These are phyloP conservation scores for Parapsyche elsis DNA, from an alignment of 1,140 invertebrate species.

Conservation along the genomic window DNA sequence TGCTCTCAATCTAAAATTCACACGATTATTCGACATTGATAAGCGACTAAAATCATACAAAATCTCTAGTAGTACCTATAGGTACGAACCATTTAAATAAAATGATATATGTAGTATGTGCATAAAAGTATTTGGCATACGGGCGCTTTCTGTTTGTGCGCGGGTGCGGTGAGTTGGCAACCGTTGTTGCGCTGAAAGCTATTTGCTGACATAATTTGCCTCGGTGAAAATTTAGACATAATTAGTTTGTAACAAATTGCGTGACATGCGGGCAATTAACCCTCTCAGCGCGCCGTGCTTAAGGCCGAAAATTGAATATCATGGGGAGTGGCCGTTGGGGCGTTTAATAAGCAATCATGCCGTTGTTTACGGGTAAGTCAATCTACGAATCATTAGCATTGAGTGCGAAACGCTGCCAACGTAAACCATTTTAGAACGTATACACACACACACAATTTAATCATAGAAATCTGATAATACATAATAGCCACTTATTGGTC, in stretches of 20 bases:
- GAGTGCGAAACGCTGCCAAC: not conserved
- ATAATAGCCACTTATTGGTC: too few species aligned
- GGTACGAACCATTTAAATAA: too few species aligned
- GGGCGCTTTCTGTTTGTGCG: slow-evolving; percentile 21
- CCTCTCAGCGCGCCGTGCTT: not conserved
- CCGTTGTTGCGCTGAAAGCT: slow-evolving; percentile 46
- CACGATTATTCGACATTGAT: too few species aligned
- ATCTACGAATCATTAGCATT: slow-evolving; percentile 35
- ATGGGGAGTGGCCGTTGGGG: slow-evolving; percentile 36
- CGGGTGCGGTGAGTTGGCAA: slow-evolving; percentile 43
- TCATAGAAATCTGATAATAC: too few species aligned
- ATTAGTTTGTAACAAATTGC: slow-evolving; percentile 52
- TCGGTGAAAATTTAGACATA: slow-evolving; percentile 53
- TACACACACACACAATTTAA: not conserved
- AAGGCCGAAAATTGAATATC: slow-evolving; percentile 50
- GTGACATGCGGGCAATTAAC: slow-evolving; percentile 43
- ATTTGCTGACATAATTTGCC: slow-evolving; percentile 53
- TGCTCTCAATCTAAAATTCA: too few species aligned
- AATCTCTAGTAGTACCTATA: too few species aligned
- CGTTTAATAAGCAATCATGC: slow-evolving; percentile 46
- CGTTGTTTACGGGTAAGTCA: slow-evolving; percentile 42
- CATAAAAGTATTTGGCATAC: not conserved
- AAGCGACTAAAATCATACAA: too few species aligned
- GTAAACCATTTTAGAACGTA: not conserved
- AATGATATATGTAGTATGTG: not conserved